Conservation (phyloP, 2,888 invertebrate genomes). For the Hoplodrina ambigua region DNA sequence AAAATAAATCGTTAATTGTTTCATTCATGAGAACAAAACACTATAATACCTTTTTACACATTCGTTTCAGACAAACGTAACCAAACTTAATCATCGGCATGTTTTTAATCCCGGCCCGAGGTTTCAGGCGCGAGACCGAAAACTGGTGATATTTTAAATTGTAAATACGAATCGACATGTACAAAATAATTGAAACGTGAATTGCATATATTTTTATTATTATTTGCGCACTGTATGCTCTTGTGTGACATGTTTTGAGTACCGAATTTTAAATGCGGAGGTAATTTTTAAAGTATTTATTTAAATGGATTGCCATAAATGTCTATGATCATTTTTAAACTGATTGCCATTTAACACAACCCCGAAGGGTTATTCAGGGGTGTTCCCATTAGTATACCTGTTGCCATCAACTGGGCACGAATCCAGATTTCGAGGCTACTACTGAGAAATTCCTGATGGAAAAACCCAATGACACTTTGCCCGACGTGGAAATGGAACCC, state of each 20-base stretch:
- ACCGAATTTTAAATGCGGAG: conserved; percentile 36
- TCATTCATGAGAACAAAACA: conserved; percentile 31
- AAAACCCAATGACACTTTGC: no score
- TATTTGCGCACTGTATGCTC: conserved; percentile 31
- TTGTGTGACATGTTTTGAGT: conserved; percentile 41
- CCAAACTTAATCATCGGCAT: conserved; percentile 35
- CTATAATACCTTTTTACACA: conserved; percentile 13
- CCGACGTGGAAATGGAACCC: no score
- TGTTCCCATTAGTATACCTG: no score
- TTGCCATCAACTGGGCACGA: no score
- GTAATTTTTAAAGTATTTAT: conserved; percentile 12
- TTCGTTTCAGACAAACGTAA: conserved; percentile 31
- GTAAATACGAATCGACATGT: conserved; percentile 57
- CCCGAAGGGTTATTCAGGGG: no score
- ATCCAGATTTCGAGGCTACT: no score
- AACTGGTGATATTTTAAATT: conserved; percentile 63
- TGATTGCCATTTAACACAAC: no score
- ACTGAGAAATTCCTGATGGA: no score
- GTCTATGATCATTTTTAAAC: background rate
- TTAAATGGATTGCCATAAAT: background rate
- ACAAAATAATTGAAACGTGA: conserved; percentile 62
- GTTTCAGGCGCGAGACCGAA: conserved; percentile 24
- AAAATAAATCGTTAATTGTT: conserved; percentile 2
- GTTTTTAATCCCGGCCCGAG: conserved; percentile 51
- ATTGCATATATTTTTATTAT: conserved; percentile 54